Evolutionary conservation across 1,140 invertebrate species (phyloP).

Genomic region (Zaprionus africanus): DNA sequence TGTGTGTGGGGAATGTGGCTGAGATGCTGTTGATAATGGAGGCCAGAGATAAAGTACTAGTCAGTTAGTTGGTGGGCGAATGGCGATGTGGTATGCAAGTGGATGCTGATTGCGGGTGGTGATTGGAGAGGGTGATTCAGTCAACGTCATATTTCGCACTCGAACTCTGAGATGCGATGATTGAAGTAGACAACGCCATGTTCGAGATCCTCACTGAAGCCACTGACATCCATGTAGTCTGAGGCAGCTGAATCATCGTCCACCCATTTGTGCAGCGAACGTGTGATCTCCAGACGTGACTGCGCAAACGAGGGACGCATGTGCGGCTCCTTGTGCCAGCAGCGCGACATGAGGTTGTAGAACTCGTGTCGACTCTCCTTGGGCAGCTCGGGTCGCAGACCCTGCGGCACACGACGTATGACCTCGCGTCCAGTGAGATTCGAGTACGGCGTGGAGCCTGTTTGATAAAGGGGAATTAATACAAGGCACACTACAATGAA

Average conservation of each 20-base stretch:
- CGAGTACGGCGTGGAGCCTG: constrained; percentile 93
- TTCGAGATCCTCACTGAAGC: constrained; percentile 89
- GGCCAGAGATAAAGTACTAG: constrained; percentile 17
- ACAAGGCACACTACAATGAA: neutral
- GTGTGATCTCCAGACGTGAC: constrained; percentile 88
- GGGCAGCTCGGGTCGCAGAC: constrained; percentile 90
- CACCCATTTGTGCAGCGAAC: constrained; percentile 80
- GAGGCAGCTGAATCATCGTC: constrained; percentile 89
- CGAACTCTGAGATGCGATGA: constrained; percentile 86
- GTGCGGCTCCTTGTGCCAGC: constrained; percentile 91
- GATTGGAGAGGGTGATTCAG: constrained; percentile 53
- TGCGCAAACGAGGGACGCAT: constrained; percentile 89
- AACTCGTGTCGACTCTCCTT: constrained; percentile 90
- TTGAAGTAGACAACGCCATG: constrained; percentile 84
- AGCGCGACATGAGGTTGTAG: constrained; percentile 90
- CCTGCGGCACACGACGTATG: constrained; percentile 90
- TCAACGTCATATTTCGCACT: constrained; percentile 86
- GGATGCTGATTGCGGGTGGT: constrained; percentile 21
- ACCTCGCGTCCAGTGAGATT: constrained; percentile 92
- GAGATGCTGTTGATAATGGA: constrained; percentile 25
- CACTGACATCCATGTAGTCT: constrained; percentile 91
- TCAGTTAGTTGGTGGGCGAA: constrained; percentile 51
- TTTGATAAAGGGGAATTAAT: neutral
- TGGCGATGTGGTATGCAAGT: constrained; percentile 55
- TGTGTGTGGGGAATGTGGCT: neutral